Evolutionary conservation across 2,888 invertebrate species (phyloP), one percentile per base, ranked within the genome.

Genomic region (Kuschelorhynchus macadamiae): DNA sequence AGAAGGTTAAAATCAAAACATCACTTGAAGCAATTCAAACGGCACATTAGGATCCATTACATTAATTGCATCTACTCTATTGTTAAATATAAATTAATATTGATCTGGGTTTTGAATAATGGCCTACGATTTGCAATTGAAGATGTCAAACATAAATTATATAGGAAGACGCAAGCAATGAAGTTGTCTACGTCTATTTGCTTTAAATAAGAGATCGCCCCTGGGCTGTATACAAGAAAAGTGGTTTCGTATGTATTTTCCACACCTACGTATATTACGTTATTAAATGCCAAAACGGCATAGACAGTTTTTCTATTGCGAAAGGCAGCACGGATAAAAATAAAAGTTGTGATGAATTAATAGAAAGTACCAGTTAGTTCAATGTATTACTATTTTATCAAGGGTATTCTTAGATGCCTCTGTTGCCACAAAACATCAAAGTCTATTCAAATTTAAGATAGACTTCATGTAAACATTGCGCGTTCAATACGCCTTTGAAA

Each of bases 71-170:
- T 3, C 52, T 50, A 21, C 50, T 39, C 21, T 50, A 41, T 39
- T 49, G 47, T 20, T 49, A 47, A 49, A 49, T 39, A 50, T 49
- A 60, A 39, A 50, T 60, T 60, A 60, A 60, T 60, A 49, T 50
- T 32, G 36, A 59, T 59, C 16, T 41, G 30, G 49, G 9, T n/a
- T 21, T 50, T 16, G 39, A 50, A 60, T 50, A 50, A 50, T 60
- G 41, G 12, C 30, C 21, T 42, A 16, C 17, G 25, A 50, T 20
- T 21, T 11, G 39, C 60, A 60, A 60, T 60, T 60, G 47, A 41
- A 60, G 14, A 49, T 47, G 60, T 60, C 60, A 50, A 49, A 41
- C 41, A 42, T 50, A 30, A 60, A 60, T 60, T 49, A 47, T 36
- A 50, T 25, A 50, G 49, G 21, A 50, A 36, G 49, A 59, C 20